Base-by-base conservation (phyloP, 2,888 invertebrate genomes). In the Notodromas monacha region DNA sequence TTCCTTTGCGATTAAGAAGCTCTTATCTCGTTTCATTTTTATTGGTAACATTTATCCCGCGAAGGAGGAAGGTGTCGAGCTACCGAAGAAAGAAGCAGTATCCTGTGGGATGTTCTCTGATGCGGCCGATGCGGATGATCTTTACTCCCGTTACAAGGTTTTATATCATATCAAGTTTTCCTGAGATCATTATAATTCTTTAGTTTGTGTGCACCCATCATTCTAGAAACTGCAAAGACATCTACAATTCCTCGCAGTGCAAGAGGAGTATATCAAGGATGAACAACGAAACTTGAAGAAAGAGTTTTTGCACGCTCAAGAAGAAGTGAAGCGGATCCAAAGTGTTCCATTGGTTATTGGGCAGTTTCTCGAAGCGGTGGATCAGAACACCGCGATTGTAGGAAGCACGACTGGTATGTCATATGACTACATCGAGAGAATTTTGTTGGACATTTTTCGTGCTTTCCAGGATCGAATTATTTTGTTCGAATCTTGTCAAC, bases 241-340 rank as follows among this genome's bases (percentile, higher is more conserved):
- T 55, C 51, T 96, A 14, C 92, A 96, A 49, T 96, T 92, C 49
- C 55, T 96, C 6, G 79, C 86, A 49, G 92, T 96, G 1, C 92
- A 96, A 57, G 96, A 99, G 48, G 89, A 92, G 43, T 96, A 96
- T 48, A 89, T 96, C 32, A 99, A 96, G 52, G 86, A 92, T 60
- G 96, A 96, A 53, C 92, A 89, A 48, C 65, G 89, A 33, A 96
- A 96, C 51, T 55, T 96, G 32, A 92, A 92, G 48, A 96, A 96
- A 43, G 96, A 96, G 50, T 86, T 92, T 50, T 57, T 96, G 2
- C 96, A 96, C 52, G 96, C 96, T 2, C 92, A 96, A 39, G 59
- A 60, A 41, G 76, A 81, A 55, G 92, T 96, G 2, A 96, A 96
- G 49, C 64, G 92, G 27, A 99, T 99, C 44, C 92, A 96, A 47